These are phyloP conservation scores for Hirtodrosophila cameraria DNA, from an alignment of 2,888 invertebrate species.

Conservation along the genomic window DNA sequence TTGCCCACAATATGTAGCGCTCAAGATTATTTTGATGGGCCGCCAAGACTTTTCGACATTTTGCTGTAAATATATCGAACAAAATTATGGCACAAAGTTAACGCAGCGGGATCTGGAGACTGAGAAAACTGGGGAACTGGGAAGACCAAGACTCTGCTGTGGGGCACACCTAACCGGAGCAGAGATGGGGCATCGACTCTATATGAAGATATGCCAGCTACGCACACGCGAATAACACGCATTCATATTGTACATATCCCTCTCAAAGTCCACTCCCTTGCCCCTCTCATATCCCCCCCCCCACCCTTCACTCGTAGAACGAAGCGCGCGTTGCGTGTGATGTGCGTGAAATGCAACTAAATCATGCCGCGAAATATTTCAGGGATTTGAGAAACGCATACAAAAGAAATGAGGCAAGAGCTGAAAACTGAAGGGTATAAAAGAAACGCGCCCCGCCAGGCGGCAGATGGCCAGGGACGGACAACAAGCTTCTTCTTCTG, in stretches of 20 bases:
- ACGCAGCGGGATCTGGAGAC: slow-evolving; percentile 36
- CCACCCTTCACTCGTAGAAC: too few species aligned
- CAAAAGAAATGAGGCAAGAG: slow-evolving; percentile 49
- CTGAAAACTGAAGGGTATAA: slow-evolving; percentile 43
- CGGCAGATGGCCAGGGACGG: slow-evolving; percentile 66
- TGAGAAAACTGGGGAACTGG: slow-evolving; percentile 4
- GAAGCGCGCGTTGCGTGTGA: slow-evolving; percentile 60
- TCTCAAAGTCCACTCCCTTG: neutral
- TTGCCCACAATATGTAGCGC: slow-evolving; percentile 32
- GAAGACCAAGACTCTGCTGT: slow-evolving; percentile 11
- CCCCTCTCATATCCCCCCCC: too few species aligned
- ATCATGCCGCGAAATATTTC: slow-evolving; percentile 78
- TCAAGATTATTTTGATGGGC: slow-evolving; percentile 66
- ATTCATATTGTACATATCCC: slow-evolving; percentile 40
- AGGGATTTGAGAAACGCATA: slow-evolving; percentile 68
- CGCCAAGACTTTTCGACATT: slow-evolving; percentile 53
- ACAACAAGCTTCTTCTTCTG: slow-evolving; percentile 14
- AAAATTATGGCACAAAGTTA: slow-evolving; percentile 58
- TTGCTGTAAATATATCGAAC: slow-evolving; percentile 68
- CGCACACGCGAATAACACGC: slow-evolving; percentile 61
- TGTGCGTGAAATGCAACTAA: slow-evolving; percentile 78
- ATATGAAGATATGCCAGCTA: slow-evolving; percentile 55
- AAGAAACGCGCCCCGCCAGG: slow-evolving; percentile 54
- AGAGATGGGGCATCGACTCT: neutral
- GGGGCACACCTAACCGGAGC: slow-evolving; percentile 45